Evolutionary conservation across 2,113 vertebrate species (phyloP).

Genomic region (Aspidoscelis tigris): DNA sequence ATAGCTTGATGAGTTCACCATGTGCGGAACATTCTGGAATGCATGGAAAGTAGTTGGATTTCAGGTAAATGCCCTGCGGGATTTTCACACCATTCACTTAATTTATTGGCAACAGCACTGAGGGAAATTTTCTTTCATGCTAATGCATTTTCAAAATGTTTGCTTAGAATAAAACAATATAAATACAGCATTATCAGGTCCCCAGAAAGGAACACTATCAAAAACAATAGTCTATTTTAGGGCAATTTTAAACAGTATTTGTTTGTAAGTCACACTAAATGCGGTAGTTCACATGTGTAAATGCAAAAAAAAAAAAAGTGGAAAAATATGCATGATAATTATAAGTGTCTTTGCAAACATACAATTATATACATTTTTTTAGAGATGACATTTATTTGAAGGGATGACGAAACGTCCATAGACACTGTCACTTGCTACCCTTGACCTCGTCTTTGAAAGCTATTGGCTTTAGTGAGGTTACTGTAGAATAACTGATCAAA

Average conservation of each 20-base stretch:
- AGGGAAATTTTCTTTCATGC: not conserved
- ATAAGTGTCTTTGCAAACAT: not conserved
- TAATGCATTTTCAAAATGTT: not conserved
- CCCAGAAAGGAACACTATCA: not conserved
- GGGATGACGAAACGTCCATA: not conserved
- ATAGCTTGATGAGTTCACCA: not conserved
- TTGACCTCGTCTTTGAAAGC: not conserved
- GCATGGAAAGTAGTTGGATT: not conserved
- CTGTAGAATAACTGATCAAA: not conserved
- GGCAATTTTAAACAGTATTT: not conserved
- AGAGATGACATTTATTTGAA: too few relatives aligned
- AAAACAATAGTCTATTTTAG: not conserved
- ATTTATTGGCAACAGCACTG: not conserved
- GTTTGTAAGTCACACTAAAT: not conserved
- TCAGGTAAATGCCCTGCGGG: not conserved
- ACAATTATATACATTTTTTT: not conserved
- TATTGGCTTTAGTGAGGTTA: not conserved
- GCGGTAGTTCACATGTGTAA: not conserved
- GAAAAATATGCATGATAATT: not conserved
- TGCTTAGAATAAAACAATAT: not conserved
- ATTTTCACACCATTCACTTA: not conserved
- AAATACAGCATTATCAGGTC: not conserved
- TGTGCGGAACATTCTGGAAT: not conserved
- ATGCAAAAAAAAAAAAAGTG: not conserved
- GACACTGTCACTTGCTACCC: not conserved